Conservation (phyloP, 2,797 vertebrate species). For the Xiphorhynchus erythropygius region DNA sequence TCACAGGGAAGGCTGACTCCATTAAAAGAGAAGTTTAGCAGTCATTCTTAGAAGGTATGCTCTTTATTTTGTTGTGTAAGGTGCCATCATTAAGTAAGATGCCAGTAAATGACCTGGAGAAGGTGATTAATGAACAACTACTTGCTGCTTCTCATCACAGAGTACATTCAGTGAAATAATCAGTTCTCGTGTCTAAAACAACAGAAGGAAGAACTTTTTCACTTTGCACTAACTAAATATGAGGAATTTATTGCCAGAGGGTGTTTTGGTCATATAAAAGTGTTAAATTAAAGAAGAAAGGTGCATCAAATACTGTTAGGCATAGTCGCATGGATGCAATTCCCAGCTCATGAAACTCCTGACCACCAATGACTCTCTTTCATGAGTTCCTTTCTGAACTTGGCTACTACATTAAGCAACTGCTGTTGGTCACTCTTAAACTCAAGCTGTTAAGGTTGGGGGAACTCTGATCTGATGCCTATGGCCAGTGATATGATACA, state of each 20-base stretch:
- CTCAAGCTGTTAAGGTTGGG: background rate
- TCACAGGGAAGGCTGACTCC: conserved; percentile 15
- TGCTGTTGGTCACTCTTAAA: background rate
- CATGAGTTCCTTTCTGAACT: background rate
- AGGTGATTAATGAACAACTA: background rate
- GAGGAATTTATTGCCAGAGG: conserved; percentile 4
- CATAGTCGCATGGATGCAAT: background rate
- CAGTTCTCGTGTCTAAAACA: background rate
- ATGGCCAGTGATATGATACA: background rate
- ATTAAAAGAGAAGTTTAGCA: conserved; percentile 49
- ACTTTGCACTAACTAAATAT: background rate
- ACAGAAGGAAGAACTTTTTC: background rate
- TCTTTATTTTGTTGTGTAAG: conserved; percentile 33
- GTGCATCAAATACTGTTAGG: background rate
- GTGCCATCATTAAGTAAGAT: background rate
- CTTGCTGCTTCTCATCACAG: background rate
- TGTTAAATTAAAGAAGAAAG: conserved; percentile 22
- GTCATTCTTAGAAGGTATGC: conserved; percentile 47
- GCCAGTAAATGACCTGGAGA: background rate
- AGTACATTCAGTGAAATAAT: background rate
- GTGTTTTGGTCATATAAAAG: background rate
- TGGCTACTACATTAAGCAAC: background rate
- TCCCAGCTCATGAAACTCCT: background rate
- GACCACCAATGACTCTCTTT: background rate
- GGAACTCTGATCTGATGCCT: background rate